phyloP scores from a whole-genome alignment of 2,113 vertebrate species.

The Boleophthalmus pectinirostris region DNA sequence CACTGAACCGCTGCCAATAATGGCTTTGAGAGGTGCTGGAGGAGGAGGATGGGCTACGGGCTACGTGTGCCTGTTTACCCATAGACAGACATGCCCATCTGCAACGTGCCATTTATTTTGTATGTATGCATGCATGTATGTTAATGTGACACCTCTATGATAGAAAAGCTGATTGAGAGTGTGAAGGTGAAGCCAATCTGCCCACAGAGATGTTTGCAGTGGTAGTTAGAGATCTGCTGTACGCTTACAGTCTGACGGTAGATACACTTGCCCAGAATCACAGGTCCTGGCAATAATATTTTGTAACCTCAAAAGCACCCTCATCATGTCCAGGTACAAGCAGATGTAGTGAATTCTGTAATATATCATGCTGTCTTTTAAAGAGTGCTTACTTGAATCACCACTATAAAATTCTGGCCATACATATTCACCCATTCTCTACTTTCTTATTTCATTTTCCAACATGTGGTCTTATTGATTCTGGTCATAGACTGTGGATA shows the following conservation, averaged over 20 bases:
- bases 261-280: conserved; percentile 54
- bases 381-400: background rate
- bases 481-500: no score
- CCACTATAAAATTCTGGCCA: no score
- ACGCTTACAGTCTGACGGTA: conserved; percentile 63
- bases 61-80: conserved; percentile 50
- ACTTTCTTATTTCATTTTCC: no score
- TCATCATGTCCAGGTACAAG: background rate
- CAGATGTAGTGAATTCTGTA: conserved; percentile 17
- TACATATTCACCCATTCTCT: no score
- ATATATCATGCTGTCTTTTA: conserved; percentile 5
- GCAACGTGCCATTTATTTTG: conserved; percentile 73
- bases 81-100: conserved; percentile 70
- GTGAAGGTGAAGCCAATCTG: conserved; percentile 72
- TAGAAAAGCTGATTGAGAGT: conserved; percentile 74
- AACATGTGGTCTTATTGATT: no score
- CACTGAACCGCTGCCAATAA: conserved; percentile 78
- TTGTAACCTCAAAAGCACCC: conserved; percentile 26
- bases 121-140: conserved; percentile 71
- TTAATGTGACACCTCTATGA: conserved; percentile 74
- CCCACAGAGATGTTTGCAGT: conserved; percentile 57
- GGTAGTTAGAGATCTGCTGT: conserved; percentile 54
- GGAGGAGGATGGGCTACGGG: conserved; percentile 57
- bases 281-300: conserved; percentile 51
- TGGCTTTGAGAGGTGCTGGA: conserved; percentile 74